Percentiles rank a stretch among this genome's conserved stretches.
Evolutionary conservation across 2,888 invertebrate species (phyloP).

Genomic region (Fragum sueziense): DNA sequence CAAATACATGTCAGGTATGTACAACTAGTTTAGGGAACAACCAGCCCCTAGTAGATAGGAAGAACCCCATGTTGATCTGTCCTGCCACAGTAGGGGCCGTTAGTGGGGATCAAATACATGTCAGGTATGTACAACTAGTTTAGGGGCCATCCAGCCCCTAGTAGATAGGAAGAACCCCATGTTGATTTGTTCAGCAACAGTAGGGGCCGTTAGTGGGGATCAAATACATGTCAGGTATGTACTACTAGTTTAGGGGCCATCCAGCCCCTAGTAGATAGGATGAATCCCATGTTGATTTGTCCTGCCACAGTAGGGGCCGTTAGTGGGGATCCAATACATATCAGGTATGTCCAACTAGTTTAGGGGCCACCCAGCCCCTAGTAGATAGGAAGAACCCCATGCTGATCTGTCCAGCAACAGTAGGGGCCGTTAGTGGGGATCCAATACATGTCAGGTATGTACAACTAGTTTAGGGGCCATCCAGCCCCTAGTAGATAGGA

Average conservation of each 20-base stretch:
- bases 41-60: constrained; percentile 97
- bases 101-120: constrained; percentile 96
- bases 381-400: constrained; percentile 99
- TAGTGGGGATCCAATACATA: constrained; percentile 96
- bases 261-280: constrained; percentile 97
- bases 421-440: constrained; percentile 94
- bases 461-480: no score
- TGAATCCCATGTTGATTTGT: constrained; percentile 98
- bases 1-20: constrained; percentile 93
- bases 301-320: constrained; percentile 96
- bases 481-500: constrained; percentile 97
- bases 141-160: no score
- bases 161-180: constrained; percentile 99
- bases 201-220: constrained; percentile 94
- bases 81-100: constrained; percentile 96
- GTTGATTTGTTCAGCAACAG: constrained; percentile 97
- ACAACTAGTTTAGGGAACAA: no score
- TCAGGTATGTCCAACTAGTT: no score
- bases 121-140: no score
- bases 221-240: constrained; percentile 92
- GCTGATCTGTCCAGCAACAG: constrained; percentile 97
- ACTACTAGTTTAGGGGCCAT: no score
- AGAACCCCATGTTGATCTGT: constrained; percentile 98
- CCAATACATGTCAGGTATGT: constrained; percentile 92
- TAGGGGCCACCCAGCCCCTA: no score